Evolutionary conservation across 2,888 invertebrate genomes (phyloP).

Genomic region (Venusia cambrica): DNA sequence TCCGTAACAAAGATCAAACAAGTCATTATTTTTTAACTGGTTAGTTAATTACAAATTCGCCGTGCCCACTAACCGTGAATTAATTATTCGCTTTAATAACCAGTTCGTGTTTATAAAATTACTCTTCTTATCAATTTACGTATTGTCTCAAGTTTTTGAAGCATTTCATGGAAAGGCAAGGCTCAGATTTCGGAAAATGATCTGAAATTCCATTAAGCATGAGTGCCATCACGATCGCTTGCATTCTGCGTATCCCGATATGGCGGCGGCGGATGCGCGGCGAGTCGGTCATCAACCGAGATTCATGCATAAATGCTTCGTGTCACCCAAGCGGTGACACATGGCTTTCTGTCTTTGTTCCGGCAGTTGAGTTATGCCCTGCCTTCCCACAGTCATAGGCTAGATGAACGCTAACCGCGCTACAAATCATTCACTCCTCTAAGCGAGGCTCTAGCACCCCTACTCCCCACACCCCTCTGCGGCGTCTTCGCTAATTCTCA

Average conservation of each 20-base stretch:
- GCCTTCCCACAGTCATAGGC: conserved; percentile 49
- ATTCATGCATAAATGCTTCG: conserved; percentile 36
- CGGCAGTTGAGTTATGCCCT: conserved; percentile 56
- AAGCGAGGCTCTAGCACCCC: conserved; percentile 54
- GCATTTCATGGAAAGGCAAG: conserved; percentile 18
- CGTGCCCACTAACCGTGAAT: conserved; percentile 37
- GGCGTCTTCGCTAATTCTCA: conserved; percentile 56
- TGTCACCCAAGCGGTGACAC: conserved; percentile 42
- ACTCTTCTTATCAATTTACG: conserved; percentile 25
- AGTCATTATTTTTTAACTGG: conserved; percentile 21
- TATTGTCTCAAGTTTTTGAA: conserved; percentile 19
- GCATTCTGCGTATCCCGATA: conserved; percentile 29
- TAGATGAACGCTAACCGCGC: conserved; percentile 64
- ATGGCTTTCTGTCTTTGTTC: conserved; percentile 56
- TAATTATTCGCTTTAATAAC: conserved; percentile 24
- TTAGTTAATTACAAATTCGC: conserved; percentile 41
- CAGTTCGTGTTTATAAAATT: conserved; percentile 19
- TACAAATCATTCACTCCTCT: conserved; percentile 66
- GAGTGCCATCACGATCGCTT: conserved; percentile 36
- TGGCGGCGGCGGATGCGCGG: too few species aligned
- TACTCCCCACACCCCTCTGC: conserved; percentile 34
- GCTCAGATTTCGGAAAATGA: conserved; percentile 30
- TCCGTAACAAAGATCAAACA: conserved; percentile 20
- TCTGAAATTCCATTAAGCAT: conserved; percentile 39
- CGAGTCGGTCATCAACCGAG: conserved; percentile 12